Conservation (phyloP, 2,888 invertebrate genomes). For the Mimumesa dahlbomi region DNA sequence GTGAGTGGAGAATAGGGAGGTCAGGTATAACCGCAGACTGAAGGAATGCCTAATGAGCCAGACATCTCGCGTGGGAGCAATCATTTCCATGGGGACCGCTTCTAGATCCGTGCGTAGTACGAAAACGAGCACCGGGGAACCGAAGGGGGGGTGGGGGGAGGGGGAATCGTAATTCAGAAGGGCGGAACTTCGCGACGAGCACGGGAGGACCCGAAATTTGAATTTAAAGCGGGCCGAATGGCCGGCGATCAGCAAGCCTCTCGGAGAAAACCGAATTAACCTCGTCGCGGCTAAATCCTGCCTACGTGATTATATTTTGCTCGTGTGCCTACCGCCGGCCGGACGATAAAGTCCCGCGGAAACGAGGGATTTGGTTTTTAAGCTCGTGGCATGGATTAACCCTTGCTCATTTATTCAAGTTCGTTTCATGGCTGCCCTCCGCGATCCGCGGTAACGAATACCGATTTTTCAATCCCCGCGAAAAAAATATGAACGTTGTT, state of each 20-base stretch:
- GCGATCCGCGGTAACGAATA: too few relatives aligned
- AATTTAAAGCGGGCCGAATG: constrained; percentile 66
- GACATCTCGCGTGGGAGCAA: constrained; percentile 74
- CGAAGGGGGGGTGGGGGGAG: neutral
- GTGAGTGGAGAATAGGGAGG: constrained; percentile 12
- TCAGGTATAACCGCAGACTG: constrained; percentile 68
- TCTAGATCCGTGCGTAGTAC: constrained; percentile 39
- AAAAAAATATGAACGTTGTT: too few relatives aligned
- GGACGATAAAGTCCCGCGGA: constrained; percentile 54
- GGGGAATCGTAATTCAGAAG: constrained; percentile 58
- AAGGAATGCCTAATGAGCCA: constrained; percentile 76
- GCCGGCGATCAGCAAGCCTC: constrained; percentile 52
- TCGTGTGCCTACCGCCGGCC: constrained; percentile 19
- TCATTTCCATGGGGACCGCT: constrained; percentile 71
- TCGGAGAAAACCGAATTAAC: constrained; percentile 54
- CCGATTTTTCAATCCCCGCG: too few relatives aligned
- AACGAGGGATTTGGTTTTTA: constrained; percentile 58
- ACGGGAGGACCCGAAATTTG: constrained; percentile 56
- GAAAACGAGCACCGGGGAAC: constrained; percentile 17
- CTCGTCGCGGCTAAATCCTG: constrained; percentile 47
- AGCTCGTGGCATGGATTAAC: constrained; percentile 40
- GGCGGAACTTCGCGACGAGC: constrained; percentile 39
- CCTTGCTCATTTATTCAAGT: constrained; percentile 44
- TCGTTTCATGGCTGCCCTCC: constrained; percentile 21
- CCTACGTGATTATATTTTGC: constrained; percentile 47